Evolutionary conservation across 1,140 invertebrate genomes (phyloP).

Genomic region (Zophobas morio): DNA sequence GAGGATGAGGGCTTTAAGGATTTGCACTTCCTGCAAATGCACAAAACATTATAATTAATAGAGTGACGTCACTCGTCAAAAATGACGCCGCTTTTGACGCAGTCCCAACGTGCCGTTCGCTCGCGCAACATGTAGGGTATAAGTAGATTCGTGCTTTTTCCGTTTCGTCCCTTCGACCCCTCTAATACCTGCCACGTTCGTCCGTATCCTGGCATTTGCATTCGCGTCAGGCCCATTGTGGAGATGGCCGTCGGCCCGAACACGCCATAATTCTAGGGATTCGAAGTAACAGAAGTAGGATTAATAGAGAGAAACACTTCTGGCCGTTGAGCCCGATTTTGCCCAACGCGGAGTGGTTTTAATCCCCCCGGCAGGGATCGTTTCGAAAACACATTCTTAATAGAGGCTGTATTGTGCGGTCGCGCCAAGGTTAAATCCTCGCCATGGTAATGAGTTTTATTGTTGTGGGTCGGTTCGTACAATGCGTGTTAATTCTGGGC

Average conservation of each 20-base stretch:
- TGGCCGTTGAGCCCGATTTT: constrained; percentile 15
- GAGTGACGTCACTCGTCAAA: too few relatives aligned
- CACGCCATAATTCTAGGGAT: constrained; percentile 36
- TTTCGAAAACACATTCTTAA: constrained; percentile 38
- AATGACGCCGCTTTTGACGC: too few relatives aligned
- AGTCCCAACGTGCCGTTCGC: too few relatives aligned
- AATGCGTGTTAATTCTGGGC: constrained; percentile 1
- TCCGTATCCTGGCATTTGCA: constrained; percentile 1
- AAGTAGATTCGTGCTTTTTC: too few relatives aligned
- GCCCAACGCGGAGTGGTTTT: neutral
- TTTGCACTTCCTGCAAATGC: constrained; percentile 87
- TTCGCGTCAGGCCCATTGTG: neutral
- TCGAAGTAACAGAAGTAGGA: constrained; percentile 40
- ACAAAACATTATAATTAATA: neutral
- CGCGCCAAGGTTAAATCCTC: constrained; percentile 6
- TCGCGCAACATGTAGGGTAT: too few relatives aligned
- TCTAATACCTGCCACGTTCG: too few relatives aligned
- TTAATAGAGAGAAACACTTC: constrained; percentile 28
- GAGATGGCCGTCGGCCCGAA: neutral
- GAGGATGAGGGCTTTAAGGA: constrained; percentile 91
- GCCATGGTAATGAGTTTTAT: constrained; percentile 35
- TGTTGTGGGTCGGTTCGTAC: neutral
- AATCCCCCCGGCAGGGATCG: constrained; percentile 20
- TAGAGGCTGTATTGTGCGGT: constrained; percentile 18
- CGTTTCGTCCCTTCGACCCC: too few relatives aligned